Conservation (phyloP, 2,797 vertebrate species). For the Cyprinella venusta region DNA sequence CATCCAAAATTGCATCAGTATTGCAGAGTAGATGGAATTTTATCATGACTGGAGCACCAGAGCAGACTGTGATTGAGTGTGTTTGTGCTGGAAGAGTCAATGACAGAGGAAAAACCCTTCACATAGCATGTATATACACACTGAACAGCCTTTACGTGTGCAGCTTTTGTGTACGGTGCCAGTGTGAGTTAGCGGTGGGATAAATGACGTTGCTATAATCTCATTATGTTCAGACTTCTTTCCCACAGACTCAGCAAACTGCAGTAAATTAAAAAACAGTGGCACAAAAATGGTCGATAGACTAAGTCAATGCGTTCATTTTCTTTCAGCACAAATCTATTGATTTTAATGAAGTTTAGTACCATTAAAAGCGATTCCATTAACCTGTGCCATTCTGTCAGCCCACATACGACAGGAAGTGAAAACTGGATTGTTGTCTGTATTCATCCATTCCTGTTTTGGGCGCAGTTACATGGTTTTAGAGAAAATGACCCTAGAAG, state of each 20-base stretch:
- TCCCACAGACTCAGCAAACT: slow-evolving; percentile 23
- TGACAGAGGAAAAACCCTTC: neutral
- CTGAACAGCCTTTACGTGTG: neutral
- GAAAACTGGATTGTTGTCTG: slow-evolving; percentile 19
- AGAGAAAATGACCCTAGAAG: neutral
- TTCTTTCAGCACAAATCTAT: slow-evolving; percentile 31
- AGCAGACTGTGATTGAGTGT: neutral
- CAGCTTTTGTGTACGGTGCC: slow-evolving; percentile 13
- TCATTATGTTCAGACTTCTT: slow-evolving; percentile 30
- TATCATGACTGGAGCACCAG: neutral
- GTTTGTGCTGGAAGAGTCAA: slow-evolving; percentile 1
- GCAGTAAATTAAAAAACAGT: slow-evolving; percentile 23
- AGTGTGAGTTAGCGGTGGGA: slow-evolving; percentile 15
- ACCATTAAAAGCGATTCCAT: slow-evolving; percentile 42
- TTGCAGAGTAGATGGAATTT: slow-evolving; percentile 27
- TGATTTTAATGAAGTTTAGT: slow-evolving; percentile 48
- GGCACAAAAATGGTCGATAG: slow-evolving; percentile 28
- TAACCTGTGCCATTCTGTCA: slow-evolving; percentile 36
- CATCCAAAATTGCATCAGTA: slow-evolving; percentile 43
- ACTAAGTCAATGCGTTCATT: slow-evolving; percentile 37
- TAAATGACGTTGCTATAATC: slow-evolving; percentile 45
- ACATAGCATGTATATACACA: neutral
- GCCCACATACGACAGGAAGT: slow-evolving; percentile 29
- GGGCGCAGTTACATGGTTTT: neutral
- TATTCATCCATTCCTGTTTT: neutral